phyloP scores from a whole-genome alignment of 2,797 vertebrate species.

The Phrynocephalus vlangalii region DNA sequence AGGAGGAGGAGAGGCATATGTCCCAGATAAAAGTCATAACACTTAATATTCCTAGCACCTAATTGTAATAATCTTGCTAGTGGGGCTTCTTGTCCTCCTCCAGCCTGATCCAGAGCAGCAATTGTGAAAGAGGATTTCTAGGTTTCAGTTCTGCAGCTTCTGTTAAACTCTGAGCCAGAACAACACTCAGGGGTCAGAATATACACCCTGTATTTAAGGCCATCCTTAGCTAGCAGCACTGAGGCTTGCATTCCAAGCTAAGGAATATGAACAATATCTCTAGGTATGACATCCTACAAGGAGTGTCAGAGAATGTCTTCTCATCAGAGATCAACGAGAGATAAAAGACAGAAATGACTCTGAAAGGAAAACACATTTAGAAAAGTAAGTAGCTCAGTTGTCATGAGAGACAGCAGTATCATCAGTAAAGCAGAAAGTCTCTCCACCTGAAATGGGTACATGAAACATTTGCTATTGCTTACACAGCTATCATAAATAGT shows the following conservation, averaged over 20 bases:
- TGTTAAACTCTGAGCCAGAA: no score
- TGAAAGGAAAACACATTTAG: not conserved
- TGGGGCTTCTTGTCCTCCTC: not conserved
- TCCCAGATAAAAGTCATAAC: no score
- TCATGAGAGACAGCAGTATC: not conserved
- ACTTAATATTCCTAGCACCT: no score
- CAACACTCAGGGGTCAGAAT: no score
- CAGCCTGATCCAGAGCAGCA: not conserved
- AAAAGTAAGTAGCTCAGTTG: not conserved
- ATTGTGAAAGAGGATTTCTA: no score
- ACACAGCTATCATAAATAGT: not conserved
- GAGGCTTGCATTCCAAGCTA: not conserved
- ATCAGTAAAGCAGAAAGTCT: not conserved
- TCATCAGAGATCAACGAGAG: not conserved
- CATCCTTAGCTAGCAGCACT: not conserved
- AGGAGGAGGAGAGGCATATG: no score
- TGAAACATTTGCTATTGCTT: not conserved
- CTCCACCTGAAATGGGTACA: constrained; percentile 6
- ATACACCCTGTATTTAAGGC: not conserved
- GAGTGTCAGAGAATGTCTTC: not conserved
- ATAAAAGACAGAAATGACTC: not conserved
- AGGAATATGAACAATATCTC: not conserved
- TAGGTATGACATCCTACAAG: not conserved
- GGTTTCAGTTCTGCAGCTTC: no score
- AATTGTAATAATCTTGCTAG: no score